phyloP scores from a whole-genome alignment of 2,113 vertebrate species.

The Phyllostomus hastatus region DNA sequence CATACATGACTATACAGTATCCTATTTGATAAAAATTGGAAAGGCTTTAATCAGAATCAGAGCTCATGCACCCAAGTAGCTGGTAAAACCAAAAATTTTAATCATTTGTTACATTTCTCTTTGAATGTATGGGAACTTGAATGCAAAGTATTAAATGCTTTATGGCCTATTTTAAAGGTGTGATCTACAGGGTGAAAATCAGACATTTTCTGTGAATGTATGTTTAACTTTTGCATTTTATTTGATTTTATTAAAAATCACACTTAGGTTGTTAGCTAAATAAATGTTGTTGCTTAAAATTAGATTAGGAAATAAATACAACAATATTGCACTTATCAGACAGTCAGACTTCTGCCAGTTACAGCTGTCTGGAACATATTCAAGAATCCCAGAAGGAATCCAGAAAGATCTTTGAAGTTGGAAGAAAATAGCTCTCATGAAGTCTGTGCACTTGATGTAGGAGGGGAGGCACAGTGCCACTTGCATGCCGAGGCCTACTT shows the following conservation, averaged over 20 bases:
- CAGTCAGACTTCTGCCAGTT: conserved; percentile 41
- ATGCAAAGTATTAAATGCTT: background rate
- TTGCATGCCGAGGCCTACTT: background rate
- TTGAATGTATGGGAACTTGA: background rate
- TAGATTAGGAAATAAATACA: conserved; percentile 42
- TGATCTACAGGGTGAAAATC: background rate
- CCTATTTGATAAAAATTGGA: conserved; percentile 25
- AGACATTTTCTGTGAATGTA: background rate
- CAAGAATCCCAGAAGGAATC: conserved; percentile 47
- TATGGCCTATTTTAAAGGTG: conserved; percentile 5
- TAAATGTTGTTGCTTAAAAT: conserved; percentile 49
- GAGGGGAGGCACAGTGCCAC: background rate
- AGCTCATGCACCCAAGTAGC: background rate
- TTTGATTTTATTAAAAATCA: conserved; percentile 33
- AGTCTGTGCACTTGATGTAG: background rate
- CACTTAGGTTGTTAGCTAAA: background rate
- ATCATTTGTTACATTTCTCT: conserved; percentile 16
- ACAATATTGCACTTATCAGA: background rate
- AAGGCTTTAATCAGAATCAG: background rate
- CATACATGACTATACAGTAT: background rate
- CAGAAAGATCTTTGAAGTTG: conserved; percentile 28
- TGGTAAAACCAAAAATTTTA: conserved; percentile 24
- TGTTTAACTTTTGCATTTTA: conserved; percentile 42
- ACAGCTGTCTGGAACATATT: conserved; percentile 19
- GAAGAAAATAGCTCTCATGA: conserved; percentile 22